A percentile compares a stretch with the other conserved stretches of the same genome.
phyloP scores from a whole-genome alignment of 2,888 invertebrate species.

The Lasioglossum marginatum region DNA sequence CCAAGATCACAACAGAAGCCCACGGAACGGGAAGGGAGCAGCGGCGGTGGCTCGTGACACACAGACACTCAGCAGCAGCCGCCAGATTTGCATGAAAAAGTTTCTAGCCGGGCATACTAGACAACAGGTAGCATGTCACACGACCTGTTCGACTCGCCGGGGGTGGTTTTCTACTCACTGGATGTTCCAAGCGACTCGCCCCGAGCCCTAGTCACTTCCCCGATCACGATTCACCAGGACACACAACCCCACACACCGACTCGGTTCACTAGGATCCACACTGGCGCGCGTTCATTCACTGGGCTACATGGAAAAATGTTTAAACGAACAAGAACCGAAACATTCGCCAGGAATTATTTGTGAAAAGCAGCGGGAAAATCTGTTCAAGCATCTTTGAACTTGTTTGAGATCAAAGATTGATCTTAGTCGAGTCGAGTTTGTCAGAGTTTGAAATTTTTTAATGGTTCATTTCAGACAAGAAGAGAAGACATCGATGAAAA shows the following conservation, averaged over 20 bases:
- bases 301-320: background rate
- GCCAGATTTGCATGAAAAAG: conserved; percentile 4
- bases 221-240: conserved; percentile 28
- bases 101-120: background rate
- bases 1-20: conserved; percentile 18
- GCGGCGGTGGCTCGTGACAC: conserved; percentile 27
- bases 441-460: no score
- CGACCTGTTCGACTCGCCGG: background rate
- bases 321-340: background rate
- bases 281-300: conserved; percentile 23
- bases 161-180: conserved; percentile 27
- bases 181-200: background rate
- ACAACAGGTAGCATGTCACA: conserved; percentile 53
- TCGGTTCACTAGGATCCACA: conserved; percentile 36
- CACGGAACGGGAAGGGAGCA: conserved; percentile 12
- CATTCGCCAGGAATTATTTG: background rate
- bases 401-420: background rate
- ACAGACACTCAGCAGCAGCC: background rate
- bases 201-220: conserved; percentile 4
- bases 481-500: background rate
- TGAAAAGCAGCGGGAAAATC: background rate
- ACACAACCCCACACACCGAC: conserved; percentile 1
- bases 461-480: background rate
- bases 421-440: no score
- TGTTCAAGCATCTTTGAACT: background rate